Base-by-base conservation (phyloP, 2,888 invertebrate genomes). In the Onchidella celtica region DNA sequence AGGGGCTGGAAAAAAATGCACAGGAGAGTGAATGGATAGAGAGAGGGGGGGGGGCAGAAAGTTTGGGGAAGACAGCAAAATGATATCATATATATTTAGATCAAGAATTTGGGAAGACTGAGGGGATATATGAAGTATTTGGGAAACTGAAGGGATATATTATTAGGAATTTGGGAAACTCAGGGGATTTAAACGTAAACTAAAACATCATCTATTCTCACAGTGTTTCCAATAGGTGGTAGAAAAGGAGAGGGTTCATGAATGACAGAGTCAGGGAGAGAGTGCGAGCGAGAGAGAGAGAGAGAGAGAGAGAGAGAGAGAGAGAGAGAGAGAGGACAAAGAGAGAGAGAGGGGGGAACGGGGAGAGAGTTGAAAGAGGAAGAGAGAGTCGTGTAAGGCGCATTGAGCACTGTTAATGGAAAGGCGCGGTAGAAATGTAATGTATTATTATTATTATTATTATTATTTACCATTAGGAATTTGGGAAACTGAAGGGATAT, bases 221-320 rank as follows among this genome's bases (percentile, higher is more conserved):
- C n/a, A n/a, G n/a, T n/a, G n/a, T n/a, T n/a, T n/a, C n/a, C n/a
- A n/a, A n/a, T n/a, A n/a, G n/a, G n/a, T n/a, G n/a, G n/a, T n/a
- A n/a, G n/a, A n/a, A n/a, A n/a, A n/a, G n/a, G n/a, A 36, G 36
- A 21, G 3, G n/a, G 34, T n/a, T 21, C 11, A 3, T n/a, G 70
- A 24, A 47, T 9, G n/a, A 47, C n/a, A 47, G 24, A 27, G 47
- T 27, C 40, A 40, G 47, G 36, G 21, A 40, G 70, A 40, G 21
- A n/a, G n/a, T n/a, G n/a, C n/a, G n/a, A n/a, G n/a, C n/a, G n/a
- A n/a, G n/a, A n/a, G n/a, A n/a, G n/a, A 29, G 47, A 24, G 47
- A 40, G 24, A 40, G 47, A 70, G 70, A 70, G 24, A 24, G 47
- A 70, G 47, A 70, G n/a, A 4, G 47, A 70, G 47, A 70, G 24